These are phyloP conservation scores for Corydoras maculifer DNA, from an alignment of 2,113 vertebrate genomes.

Conservation along the genomic window DNA sequence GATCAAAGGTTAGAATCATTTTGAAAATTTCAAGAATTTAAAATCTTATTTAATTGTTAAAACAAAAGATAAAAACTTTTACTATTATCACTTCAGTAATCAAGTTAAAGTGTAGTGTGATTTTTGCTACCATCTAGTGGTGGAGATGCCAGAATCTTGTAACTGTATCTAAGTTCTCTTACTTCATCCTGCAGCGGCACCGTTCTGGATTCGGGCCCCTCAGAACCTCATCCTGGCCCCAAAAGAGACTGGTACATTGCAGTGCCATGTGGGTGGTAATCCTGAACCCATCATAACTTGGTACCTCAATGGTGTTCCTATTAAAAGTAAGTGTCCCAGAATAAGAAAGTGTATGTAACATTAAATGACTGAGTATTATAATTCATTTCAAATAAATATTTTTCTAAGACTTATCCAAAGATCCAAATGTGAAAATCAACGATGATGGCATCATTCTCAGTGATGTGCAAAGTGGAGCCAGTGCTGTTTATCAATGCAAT, in stretches of 20 bases:
- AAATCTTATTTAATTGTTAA: not conserved
- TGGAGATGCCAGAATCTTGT: not conserved
- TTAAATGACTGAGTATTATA: not conserved
- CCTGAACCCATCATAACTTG: slow-evolving; percentile 84
- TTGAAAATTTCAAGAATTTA: slow-evolving; percentile 2
- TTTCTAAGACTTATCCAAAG: slow-evolving; percentile 74
- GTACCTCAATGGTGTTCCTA: slow-evolving; percentile 81
- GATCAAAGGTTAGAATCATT: slow-evolving; percentile 77
- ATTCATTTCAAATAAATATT: slow-evolving; percentile 15
- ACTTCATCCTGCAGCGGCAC: slow-evolving; percentile 71
- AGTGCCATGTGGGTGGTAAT: slow-evolving; percentile 82
- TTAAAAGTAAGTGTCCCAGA: slow-evolving; percentile 73
- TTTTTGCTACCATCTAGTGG: not conserved
- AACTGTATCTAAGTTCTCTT: not conserved
- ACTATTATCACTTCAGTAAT: too few relatives aligned
- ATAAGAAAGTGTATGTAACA: not conserved
- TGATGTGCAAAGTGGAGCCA: slow-evolving; percentile 81
- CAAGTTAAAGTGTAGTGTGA: not conserved
- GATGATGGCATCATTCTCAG: slow-evolving; percentile 84
- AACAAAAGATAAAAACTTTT: too few relatives aligned
- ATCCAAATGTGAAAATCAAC: slow-evolving; percentile 79
- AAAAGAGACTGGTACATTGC: slow-evolving; percentile 82
- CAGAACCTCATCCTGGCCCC: slow-evolving; percentile 90
- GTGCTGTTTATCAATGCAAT: slow-evolving; percentile 92
- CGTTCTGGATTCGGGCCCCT: slow-evolving; percentile 89